These are phyloP conservation scores for Agrochola lychnidis DNA, from an alignment of 2,888 invertebrate species.

Conservation along the genomic window DNA sequence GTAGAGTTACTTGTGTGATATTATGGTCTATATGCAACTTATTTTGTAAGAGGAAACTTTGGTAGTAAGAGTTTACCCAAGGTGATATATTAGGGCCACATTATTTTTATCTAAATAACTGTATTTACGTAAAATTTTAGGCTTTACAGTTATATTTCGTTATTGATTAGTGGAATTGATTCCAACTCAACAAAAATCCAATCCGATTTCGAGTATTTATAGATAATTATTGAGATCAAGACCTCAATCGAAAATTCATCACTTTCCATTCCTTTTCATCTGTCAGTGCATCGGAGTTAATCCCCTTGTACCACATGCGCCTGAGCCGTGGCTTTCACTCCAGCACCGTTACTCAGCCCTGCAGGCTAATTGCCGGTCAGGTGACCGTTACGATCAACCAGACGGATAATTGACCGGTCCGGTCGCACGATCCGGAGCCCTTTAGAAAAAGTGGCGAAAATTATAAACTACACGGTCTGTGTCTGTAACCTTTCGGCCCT, in stretches of 20 bases:
- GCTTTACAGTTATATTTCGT: neutral
- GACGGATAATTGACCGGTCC: constrained; percentile 41
- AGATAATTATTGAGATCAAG: constrained; percentile 22
- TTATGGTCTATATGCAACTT: neutral
- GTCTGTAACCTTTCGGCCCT: constrained; percentile 29
- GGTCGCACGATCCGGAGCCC: constrained; percentile 16
- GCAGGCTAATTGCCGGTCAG: constrained; percentile 42
- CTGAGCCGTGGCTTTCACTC: constrained; percentile 45
- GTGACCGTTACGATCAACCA: constrained; percentile 42
- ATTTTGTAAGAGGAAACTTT: neutral
- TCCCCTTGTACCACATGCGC: constrained; percentile 26
- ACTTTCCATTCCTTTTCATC: constrained; percentile 37
- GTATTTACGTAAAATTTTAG: neutral
- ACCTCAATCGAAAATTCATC: constrained; percentile 21
- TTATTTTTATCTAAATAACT: neutral
- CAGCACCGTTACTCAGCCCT: constrained; percentile 32
- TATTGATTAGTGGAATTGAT: constrained; percentile 12
- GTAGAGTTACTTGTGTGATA: neutral
- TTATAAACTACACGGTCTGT: constrained; percentile 13
- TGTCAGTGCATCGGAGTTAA: constrained; percentile 17
- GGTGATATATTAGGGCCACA: neutral
- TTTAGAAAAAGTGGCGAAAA: constrained; percentile 43
- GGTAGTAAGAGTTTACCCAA: neutral
- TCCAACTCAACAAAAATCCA: neutral
- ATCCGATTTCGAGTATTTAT: neutral